Percentiles rank a stretch among this genome's conserved stretches.
These are phyloP conservation scores for Lycorma delicatula DNA, from an alignment of 1,140 invertebrate genomes.

Conservation along the genomic window DNA sequence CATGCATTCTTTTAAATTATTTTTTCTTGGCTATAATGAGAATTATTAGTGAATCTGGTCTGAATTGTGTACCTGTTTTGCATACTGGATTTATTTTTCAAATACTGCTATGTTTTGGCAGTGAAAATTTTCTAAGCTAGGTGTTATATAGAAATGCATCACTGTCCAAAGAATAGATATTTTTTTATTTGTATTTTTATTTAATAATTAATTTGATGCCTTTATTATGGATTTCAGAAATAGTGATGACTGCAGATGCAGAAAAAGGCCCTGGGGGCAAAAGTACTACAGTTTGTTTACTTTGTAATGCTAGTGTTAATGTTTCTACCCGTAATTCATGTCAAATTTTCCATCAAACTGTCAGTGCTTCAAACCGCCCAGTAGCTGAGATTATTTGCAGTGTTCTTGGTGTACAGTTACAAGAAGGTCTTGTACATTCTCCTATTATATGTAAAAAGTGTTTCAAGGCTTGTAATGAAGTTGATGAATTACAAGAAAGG, in stretches of 20 bases:
- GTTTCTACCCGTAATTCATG: conserved; percentile 43
- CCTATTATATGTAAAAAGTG: conserved; percentile 54
- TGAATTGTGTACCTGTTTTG: too few relatives aligned
- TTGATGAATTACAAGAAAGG: conserved; percentile 48
- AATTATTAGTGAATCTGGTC: too few relatives aligned
- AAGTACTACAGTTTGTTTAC: conserved; percentile 37
- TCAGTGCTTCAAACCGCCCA: conserved; percentile 38
- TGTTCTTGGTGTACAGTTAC: conserved; percentile 43
- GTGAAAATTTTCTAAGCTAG: too few relatives aligned
- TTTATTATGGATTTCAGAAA: conserved; percentile 11
- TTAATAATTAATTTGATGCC: too few relatives aligned
- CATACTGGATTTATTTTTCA: too few relatives aligned
- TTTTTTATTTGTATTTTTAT: too few relatives aligned
- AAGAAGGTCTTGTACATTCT: conserved; percentile 42
- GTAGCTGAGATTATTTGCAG: conserved; percentile 41
- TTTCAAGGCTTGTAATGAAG: conserved; percentile 49
- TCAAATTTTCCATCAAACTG: conserved; percentile 42
- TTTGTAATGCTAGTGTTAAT: conserved; percentile 46
- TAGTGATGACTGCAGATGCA: conserved; percentile 22
- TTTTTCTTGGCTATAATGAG: too few relatives aligned
- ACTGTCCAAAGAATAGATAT: too few relatives aligned
- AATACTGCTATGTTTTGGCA: too few relatives aligned
- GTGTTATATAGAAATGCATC: too few relatives aligned
- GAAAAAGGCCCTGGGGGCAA: conserved; percentile 14
- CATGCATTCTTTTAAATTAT: too few relatives aligned